Evolutionary conservation across 2,888 invertebrate species (phyloP), one percentile per base, ranked within the genome.

Genomic region (Protonemura montana): DNA sequence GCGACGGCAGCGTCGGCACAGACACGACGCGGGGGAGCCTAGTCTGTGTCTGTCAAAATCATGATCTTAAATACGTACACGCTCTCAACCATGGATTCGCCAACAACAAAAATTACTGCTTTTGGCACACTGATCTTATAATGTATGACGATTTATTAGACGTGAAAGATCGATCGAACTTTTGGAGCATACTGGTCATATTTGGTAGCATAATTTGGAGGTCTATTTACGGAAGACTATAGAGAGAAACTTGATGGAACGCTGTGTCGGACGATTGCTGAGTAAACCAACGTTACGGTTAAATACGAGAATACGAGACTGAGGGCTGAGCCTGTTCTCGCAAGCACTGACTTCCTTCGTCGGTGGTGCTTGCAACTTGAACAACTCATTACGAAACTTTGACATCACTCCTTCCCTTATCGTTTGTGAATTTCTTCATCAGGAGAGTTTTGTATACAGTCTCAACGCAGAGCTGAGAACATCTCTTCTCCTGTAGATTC

Each of bases 301-400:
- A 59, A 59, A 59, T 59, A 59, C 16, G 13, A 59, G 59, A 59
- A 59, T 59, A 59, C 16, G 13, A 59, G 59, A 21, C 59, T 2
- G 59, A 21, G 59, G 59, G 59, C 35, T 59, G 59, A 13, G 35
- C 35, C 35, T 35, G 35, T 59, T 3, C 59, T 59, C 59, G 35
- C 59, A 13, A 21, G 21, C 59, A 21, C 59, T 59, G 59, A 13
- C 35, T 35, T 10, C 35, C 35, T 35, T 35, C 59, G 59, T 16
- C 21, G 59, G 59, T 21, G 13, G 59, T 13, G 59, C 59, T 10
- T 3, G 59, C 59, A 59, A 59, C 82, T 83, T 41, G 42, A 30
- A 26, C 82, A 83, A 83, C 82, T 83, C 82, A 83, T 83, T 83
- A 83, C 25, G 29, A 42, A 83, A 83, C 41, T 83, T 83, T 83